Conservation (phyloP, 2,888 invertebrate genomes). For the Drosophila buzzatii region DNA sequence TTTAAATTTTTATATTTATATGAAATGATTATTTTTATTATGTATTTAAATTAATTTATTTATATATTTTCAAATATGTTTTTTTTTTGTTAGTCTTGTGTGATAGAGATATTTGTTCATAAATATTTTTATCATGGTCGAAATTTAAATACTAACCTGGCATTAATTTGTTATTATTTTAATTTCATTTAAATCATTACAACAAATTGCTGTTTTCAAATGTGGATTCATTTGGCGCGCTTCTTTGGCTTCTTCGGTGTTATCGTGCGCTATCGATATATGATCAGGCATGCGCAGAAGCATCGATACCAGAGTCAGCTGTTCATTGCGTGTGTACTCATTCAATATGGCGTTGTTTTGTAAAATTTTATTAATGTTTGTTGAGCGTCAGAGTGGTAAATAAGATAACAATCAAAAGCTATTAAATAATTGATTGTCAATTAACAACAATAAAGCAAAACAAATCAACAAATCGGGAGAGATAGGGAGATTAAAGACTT, state of each 20-base stretch:
- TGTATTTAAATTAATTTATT: too few relatives aligned
- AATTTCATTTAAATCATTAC: background rate
- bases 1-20: too few relatives aligned
- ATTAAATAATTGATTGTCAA: background rate
- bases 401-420: background rate
- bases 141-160: background rate
- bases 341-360: constrained; percentile 70
- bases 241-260: background rate
- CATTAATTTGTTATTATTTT: background rate
- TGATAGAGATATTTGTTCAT: too few relatives aligned
- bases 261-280: constrained; percentile 49
- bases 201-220: constrained; percentile 23
- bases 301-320: constrained; percentile 66
- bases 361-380: constrained; percentile 40
- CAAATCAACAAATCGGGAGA: background rate
- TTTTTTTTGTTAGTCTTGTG: too few relatives aligned
- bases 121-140: background rate
- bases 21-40: too few relatives aligned
- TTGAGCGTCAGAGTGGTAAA: constrained; percentile 4
- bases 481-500: background rate
- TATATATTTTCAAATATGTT: too few relatives aligned
- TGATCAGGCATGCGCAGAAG: constrained; percentile 50
- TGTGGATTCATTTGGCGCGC: constrained; percentile 34
- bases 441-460: background rate
- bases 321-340: constrained; percentile 65